Evolutionary conservation across 2,888 invertebrate species (phyloP).

Genomic region (Deilephila elpenor): DNA sequence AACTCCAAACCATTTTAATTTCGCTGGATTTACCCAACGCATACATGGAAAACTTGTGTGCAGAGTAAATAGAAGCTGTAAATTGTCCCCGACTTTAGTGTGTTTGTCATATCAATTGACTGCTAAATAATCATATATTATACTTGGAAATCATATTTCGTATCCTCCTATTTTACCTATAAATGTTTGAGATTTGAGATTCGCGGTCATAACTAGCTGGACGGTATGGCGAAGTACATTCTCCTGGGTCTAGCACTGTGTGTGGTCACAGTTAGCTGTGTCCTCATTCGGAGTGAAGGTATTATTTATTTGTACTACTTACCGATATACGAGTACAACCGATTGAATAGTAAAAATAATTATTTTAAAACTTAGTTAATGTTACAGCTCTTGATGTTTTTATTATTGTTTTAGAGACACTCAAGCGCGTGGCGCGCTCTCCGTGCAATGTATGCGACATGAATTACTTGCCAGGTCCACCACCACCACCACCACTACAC

Average conservation of each 20-base stretch:
- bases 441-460: slow-evolving; percentile 38
- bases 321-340: neutral
- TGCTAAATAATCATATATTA: slow-evolving; percentile 49
- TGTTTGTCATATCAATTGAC: slow-evolving; percentile 58
- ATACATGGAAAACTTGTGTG: slow-evolving; percentile 45
- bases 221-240: slow-evolving; percentile 44
- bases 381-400: neutral
- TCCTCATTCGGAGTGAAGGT: slow-evolving; percentile 43
- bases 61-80: slow-evolving; percentile 49
- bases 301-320: neutral
- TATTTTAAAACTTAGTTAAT: too few relatives aligned
- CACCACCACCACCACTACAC: slow-evolving; percentile 29
- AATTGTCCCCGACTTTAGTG: slow-evolving; percentile 53
- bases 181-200: slow-evolving; percentile 49
- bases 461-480: neutral
- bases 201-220: slow-evolving; percentile 48
- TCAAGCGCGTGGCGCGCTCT: slow-evolving; percentile 36
- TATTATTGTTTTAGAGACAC: slow-evolving; percentile 34
- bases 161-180: slow-evolving; percentile 54
- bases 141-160: slow-evolving; percentile 61
- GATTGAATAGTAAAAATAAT: too few relatives aligned
- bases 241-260: slow-evolving; percentile 41
- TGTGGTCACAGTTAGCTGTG: slow-evolving; percentile 42
- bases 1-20: slow-evolving; percentile 44
- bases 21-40: slow-evolving; percentile 42